Percentiles rank a stretch among this genome's conserved stretches.
Evolutionary conservation across 2,888 invertebrate species (phyloP).

Genomic region (Cataglyphis rosenhaueri): DNA sequence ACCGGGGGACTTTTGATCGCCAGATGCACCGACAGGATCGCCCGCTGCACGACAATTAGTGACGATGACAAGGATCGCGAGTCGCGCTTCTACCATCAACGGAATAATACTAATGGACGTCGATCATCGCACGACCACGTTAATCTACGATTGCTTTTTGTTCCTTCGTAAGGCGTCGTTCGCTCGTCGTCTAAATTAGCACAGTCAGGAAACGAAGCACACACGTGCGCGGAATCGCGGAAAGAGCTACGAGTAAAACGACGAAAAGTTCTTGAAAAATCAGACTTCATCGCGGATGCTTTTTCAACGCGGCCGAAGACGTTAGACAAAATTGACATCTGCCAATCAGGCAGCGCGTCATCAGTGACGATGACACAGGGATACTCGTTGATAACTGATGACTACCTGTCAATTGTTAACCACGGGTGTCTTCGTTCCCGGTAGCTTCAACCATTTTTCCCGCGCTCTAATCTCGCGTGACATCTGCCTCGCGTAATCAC

Average conservation of each 20-base stretch:
- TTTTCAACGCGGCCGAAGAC: slow-evolving; percentile 46
- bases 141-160: slow-evolving; percentile 51
- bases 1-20: slow-evolving; percentile 39
- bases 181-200: slow-evolving; percentile 44
- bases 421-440: slow-evolving; percentile 58
- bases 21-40: slow-evolving; percentile 46
- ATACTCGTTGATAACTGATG: slow-evolving; percentile 66
- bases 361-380: slow-evolving; percentile 71
- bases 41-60: slow-evolving; percentile 49
- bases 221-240: slow-evolving; percentile 1
- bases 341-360: slow-evolving; percentile 61
- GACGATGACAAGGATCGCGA: slow-evolving; percentile 56
- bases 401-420: slow-evolving; percentile 60
- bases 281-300: slow-evolving; percentile 39
- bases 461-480: slow-evolving; percentile 43
- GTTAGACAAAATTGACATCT: slow-evolving; percentile 61
- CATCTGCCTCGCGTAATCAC: slow-evolving; percentile 54
- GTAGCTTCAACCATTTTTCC: slow-evolving; percentile 32
- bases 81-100: slow-evolving; percentile 42
- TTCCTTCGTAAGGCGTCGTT: slow-evolving; percentile 9
- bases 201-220: slow-evolving; percentile 33
- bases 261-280: slow-evolving; percentile 47
- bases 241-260: slow-evolving; percentile 21
- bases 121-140: slow-evolving; percentile 52
- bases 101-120: slow-evolving; percentile 56